These are phyloP conservation scores for Ganaspis brasiliensis DNA, from an alignment of 2,888 invertebrate species.

Conservation along the genomic window DNA sequence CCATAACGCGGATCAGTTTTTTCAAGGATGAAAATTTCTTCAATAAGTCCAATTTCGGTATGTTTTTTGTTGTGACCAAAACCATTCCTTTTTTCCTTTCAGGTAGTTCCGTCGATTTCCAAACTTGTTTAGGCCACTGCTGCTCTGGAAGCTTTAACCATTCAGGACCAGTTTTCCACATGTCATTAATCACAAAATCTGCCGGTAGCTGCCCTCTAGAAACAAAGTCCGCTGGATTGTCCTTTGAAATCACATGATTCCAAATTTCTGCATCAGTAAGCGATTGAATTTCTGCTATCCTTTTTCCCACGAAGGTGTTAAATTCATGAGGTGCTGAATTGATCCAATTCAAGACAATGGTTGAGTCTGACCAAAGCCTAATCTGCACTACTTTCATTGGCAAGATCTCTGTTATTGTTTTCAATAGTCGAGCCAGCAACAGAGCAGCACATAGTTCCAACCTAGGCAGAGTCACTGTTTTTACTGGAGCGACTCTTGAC, in stretches of 20 bases:
- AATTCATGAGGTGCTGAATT: constrained; percentile 2
- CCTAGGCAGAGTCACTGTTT: too few relatives aligned
- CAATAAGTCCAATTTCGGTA: not conserved
- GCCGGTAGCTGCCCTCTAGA: not conserved
- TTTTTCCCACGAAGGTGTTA: not conserved
- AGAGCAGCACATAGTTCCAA: constrained; percentile 40
- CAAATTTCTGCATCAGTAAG: not conserved
- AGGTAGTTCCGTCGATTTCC: not conserved
- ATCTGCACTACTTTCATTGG: not conserved
- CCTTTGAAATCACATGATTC: constrained; percentile 2
- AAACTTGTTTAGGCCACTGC: not conserved
- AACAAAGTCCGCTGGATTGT: constrained; percentile 14
- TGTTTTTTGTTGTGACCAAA: not conserved
- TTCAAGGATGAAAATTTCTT: not conserved
- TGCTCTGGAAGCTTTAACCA: not conserved
- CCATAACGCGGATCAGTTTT: not conserved
- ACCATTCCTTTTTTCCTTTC: not conserved
- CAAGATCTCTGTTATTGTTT: not conserved
- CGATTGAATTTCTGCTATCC: not conserved
- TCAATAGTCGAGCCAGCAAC: constrained; percentile 46
- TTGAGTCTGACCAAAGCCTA: constrained; percentile 46
- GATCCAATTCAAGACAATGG: constrained; percentile 60
- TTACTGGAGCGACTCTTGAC: too few relatives aligned
- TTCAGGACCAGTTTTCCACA: not conserved
- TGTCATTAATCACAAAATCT: not conserved